These are phyloP conservation scores for Tachypleus tridentatus DNA, from an alignment of 1,140 invertebrate species.

Conservation along the genomic window DNA sequence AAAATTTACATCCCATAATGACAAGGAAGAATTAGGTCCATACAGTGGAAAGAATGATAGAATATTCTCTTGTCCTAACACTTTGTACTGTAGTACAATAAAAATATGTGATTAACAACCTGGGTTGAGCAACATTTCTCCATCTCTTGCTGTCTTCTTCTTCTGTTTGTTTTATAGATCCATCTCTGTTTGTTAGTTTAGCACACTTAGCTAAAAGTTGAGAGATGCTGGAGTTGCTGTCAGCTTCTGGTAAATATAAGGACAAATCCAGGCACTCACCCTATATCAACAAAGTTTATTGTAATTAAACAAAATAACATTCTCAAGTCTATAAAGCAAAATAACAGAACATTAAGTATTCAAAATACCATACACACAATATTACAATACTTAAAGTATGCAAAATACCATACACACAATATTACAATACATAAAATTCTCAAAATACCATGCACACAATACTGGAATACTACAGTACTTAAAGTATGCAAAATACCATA, in stretches of 20 bases:
- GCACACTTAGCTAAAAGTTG: slow-evolving; percentile 78
- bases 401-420: no score
- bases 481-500: no score
- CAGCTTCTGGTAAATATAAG: slow-evolving; percentile 79
- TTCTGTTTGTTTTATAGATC: slow-evolving; percentile 32
- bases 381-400: no score
- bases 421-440: no score
- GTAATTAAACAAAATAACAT: background rate
- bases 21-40: no score
- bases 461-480: no score
- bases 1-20: no score
- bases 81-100: no score
- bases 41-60: no score
- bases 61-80: no score
- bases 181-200: slow-evolving; percentile 66
- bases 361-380: no score
- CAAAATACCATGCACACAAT: no score
- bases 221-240: slow-evolving; percentile 68
- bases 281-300: slow-evolving; percentile 29
- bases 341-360: background rate
- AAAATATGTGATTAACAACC: slow-evolving; percentile 27
- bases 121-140: slow-evolving; percentile 69
- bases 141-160: slow-evolving; percentile 53
- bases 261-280: slow-evolving; percentile 82
- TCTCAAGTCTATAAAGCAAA: background rate